A percentile compares a stretch with the other conserved stretches of the same genome.
Conservation (phyloP, 2,113 vertebrate genomes). For the Laterallus jamaicensis region DNA sequence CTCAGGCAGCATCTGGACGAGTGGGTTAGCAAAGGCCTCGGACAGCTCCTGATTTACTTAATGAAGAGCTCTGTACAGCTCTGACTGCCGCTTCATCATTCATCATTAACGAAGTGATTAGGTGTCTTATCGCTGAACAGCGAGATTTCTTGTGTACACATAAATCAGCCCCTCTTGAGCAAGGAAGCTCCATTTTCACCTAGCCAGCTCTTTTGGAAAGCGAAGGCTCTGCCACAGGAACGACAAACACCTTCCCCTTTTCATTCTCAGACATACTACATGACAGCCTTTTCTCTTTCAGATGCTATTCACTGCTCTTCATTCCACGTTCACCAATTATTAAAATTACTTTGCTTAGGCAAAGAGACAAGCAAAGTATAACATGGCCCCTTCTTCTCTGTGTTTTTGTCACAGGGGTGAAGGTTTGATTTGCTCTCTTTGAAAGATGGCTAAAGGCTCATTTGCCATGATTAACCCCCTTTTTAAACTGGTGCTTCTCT, state of each 20-base stretch:
- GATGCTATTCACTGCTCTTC: not conserved
- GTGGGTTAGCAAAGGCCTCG: not conserved
- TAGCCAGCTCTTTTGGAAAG: not conserved
- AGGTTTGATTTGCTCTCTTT: not conserved
- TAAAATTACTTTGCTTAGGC: conserved; percentile 14
- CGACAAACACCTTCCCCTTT: not conserved
- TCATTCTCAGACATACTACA: not conserved
- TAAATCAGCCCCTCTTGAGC: conserved; percentile 9
- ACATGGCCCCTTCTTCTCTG: not conserved
- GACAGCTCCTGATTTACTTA: not conserved
- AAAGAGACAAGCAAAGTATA: not conserved
- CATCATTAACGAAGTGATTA: conserved; percentile 8
- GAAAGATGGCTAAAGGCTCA: not conserved
- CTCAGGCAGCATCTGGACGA: not conserved
- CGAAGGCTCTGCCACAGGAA: not conserved
- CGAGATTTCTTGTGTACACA: not conserved
- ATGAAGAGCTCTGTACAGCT: not conserved
- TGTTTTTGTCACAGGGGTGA: not conserved
- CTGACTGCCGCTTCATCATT: not conserved
- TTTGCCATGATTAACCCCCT: conserved; percentile 5
- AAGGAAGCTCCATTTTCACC: not conserved
- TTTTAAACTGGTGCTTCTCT: not conserved
- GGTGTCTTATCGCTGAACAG: not conserved
- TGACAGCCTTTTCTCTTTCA: not conserved
- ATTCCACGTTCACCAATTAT: conserved; percentile 9